These are phyloP conservation scores for Ariolimax columbianus DNA, from an alignment of 2,888 invertebrate genomes.

Conservation along the genomic window DNA sequence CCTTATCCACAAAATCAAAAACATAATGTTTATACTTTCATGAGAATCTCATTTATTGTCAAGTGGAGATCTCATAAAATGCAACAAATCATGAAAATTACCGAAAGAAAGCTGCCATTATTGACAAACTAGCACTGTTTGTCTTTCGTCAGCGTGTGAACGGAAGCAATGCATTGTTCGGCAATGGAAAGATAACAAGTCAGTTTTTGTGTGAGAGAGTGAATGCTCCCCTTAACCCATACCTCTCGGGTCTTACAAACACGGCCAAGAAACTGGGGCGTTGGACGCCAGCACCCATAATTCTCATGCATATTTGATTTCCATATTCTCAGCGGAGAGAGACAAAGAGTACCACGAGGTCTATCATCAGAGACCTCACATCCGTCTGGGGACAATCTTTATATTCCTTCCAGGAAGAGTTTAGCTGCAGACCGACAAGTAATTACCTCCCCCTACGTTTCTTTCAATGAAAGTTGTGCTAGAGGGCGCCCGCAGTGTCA, in stretches of 20 bases:
- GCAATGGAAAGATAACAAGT: too few relatives aligned
- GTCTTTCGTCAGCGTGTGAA: too few relatives aligned
- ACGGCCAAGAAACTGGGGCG: not conserved
- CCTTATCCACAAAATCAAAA: too few relatives aligned
- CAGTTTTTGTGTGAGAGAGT: too few relatives aligned
- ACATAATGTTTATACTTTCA: too few relatives aligned
- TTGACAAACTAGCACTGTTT: too few relatives aligned
- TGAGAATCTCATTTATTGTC: too few relatives aligned
- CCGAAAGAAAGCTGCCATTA: too few relatives aligned
- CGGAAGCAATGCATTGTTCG: too few relatives aligned
- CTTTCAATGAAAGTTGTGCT: constrained; percentile 10
- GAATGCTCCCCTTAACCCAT: too few relatives aligned
- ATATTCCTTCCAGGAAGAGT: constrained; percentile 2
- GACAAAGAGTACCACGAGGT: not conserved
- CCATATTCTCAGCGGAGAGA: not conserved
- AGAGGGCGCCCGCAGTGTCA: constrained; percentile 31
- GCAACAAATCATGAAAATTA: too few relatives aligned
- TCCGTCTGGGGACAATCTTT: not conserved
- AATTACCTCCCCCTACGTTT: not conserved
- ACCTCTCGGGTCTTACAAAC: not conserved
- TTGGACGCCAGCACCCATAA: not conserved
- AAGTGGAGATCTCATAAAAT: too few relatives aligned
- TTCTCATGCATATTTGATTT: not conserved
- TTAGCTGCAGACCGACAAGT: constrained; percentile 24
- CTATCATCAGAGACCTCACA: not conserved